Conservation (phyloP, 2,797 vertebrate genomes). For the Botia almorhae region DNA sequence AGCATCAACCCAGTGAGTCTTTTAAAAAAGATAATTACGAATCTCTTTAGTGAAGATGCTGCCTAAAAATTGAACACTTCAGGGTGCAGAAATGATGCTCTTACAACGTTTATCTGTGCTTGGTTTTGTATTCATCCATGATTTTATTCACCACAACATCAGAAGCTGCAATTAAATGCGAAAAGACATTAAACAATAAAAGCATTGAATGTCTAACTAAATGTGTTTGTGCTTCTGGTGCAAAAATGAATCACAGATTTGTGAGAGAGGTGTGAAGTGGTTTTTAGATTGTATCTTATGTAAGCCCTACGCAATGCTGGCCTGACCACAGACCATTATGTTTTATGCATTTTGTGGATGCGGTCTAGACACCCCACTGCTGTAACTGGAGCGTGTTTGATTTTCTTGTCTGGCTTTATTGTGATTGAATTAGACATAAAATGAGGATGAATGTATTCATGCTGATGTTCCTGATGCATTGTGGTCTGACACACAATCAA, state of each 20-base stretch:
- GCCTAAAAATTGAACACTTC: slow-evolving; percentile 27
- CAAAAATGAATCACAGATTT: slow-evolving; percentile 10
- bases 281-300: slow-evolving; percentile 26
- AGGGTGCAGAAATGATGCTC: slow-evolving; percentile 8
- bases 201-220: slow-evolving; percentile 1
- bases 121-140: slow-evolving; percentile 1
- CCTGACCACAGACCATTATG: slow-evolving; percentile 5
- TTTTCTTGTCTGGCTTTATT: slow-evolving; percentile 12
- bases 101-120: neutral
- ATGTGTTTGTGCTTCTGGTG: neutral
- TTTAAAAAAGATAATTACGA: slow-evolving; percentile 33
- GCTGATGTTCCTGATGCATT: neutral
- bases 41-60: slow-evolving; percentile 24
- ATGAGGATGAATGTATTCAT: slow-evolving; percentile 16
- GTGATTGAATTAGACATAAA: slow-evolving; percentile 3
- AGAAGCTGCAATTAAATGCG: neutral
- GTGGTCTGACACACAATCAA: slow-evolving; percentile 18
- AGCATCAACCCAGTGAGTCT: slow-evolving; percentile 4
- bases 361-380: slow-evolving; percentile 27
- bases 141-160: neutral
- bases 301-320: slow-evolving; percentile 54
- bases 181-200: neutral
- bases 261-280: slow-evolving; percentile 29
- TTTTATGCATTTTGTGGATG: slow-evolving; percentile 21
- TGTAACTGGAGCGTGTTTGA: slow-evolving; percentile 16